phyloP scores from a whole-genome alignment of 2,113 vertebrate genomes.

The Dicrurus megarhynchus region DNA sequence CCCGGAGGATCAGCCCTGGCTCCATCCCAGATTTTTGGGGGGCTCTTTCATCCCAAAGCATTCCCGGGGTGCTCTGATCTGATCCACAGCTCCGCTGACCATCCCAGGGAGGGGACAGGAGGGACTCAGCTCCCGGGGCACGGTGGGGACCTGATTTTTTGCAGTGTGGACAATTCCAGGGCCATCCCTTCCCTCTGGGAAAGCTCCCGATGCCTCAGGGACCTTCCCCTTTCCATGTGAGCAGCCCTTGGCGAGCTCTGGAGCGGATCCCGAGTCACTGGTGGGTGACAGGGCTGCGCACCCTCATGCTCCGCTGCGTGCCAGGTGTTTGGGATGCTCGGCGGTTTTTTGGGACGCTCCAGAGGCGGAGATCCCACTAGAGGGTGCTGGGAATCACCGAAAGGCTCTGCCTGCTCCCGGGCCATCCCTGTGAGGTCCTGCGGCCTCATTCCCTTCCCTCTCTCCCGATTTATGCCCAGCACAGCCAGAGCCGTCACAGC shows the following conservation, averaged over 20 bases:
- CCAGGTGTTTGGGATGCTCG: not conserved
- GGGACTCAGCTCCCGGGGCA: too few species aligned
- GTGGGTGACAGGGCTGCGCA: not conserved
- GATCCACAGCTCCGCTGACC: rapidly evolving
- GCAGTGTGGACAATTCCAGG: not conserved
- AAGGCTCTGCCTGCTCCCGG: not conserved
- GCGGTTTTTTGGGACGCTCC: not conserved
- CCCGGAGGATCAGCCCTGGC: not conserved
- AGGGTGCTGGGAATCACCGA: not conserved
- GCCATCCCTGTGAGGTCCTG: not conserved
- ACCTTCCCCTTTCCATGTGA: not conserved
- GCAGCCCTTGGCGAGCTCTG: not conserved
- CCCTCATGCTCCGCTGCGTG: rapidly evolving
- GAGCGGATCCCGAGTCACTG: not conserved
- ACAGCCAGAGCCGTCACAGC: not conserved
- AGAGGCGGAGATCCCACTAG: not conserved
- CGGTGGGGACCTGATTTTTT: not conserved
- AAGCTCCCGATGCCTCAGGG: not conserved
- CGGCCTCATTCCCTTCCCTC: not conserved
- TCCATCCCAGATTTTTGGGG: rapidly evolving
- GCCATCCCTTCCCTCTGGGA: not conserved
- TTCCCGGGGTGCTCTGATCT: not conserved
- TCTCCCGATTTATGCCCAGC: not conserved
- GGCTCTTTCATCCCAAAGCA: not conserved
- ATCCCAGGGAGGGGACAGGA: not conserved